Percentiles rank a stretch among this genome's conserved stretches.
These are phyloP conservation scores for Diorhabda elongata DNA, from an alignment of 1,140 invertebrate species.

Conservation along the genomic window DNA sequence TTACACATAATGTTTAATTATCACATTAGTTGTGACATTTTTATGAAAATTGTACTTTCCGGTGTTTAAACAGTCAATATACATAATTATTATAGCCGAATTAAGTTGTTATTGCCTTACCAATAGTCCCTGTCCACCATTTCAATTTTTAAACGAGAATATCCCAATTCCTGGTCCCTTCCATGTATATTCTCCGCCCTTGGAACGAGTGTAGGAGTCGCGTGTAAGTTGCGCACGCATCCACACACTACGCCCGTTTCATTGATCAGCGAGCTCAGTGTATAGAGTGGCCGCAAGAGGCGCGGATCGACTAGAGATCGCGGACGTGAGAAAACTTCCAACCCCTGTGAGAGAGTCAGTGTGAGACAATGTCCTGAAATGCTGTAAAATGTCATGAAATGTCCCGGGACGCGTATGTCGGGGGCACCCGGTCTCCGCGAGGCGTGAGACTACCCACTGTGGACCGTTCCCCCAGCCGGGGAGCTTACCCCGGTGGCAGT, in stretches of 20 bases:
- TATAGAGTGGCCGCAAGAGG: conserved; percentile 47
- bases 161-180: neutral
- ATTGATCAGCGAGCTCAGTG: conserved; percentile 50
- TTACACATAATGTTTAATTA: no score
- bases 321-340: conserved; percentile 43
- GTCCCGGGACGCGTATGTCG: conserved; percentile 69
- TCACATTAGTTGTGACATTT: no score
- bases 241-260: conserved; percentile 48
- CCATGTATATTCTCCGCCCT: conserved; percentile 5
- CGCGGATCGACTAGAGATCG: conserved; percentile 41
- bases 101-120: no score
- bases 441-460: conserved; percentile 72
- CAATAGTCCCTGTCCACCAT: no score
- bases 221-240: conserved; percentile 34
- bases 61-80: no score
- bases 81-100: no score
- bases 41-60: no score
- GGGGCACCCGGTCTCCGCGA: conserved; percentile 60
- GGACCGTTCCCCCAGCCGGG: conserved; percentile 76
- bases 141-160: neutral
- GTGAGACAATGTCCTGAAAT: conserved; percentile 48
- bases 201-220: conserved; percentile 25
- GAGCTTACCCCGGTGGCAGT: conserved; percentile 62
- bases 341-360: conserved; percentile 50
- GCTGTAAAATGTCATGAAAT: conserved; percentile 51